Evolutionary conservation across 2,113 vertebrate genomes (phyloP).

Genomic region (Zootoca vivipara): DNA sequence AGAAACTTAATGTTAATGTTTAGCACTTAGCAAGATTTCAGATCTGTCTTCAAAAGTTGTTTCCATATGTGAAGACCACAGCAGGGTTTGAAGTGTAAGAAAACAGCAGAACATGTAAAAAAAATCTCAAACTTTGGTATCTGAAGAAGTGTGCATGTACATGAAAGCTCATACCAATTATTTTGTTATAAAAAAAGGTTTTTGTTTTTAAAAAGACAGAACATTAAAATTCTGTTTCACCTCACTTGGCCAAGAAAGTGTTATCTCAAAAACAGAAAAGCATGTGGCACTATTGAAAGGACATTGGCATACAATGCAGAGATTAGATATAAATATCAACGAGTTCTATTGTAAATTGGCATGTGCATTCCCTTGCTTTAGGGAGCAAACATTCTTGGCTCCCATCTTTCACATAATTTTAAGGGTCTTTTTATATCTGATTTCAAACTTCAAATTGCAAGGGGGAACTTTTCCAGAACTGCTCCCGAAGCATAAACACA

Average conservation of each 20-base stretch:
- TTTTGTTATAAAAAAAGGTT: too few relatives aligned
- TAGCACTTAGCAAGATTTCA: too few relatives aligned
- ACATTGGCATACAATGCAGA: not conserved
- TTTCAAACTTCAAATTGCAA: constrained; percentile 17
- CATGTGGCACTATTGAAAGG: not conserved
- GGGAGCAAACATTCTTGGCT: not conserved
- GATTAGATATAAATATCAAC: not conserved
- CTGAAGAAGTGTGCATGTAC: too few relatives aligned
- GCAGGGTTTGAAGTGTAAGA: too few relatives aligned
- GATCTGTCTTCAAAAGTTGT: too few relatives aligned
- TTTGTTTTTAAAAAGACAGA: too few relatives aligned
- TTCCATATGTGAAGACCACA: too few relatives aligned
- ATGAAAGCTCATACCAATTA: too few relatives aligned
- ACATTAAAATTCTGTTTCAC: not conserved
- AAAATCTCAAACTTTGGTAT: too few relatives aligned
- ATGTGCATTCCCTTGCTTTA: not conserved
- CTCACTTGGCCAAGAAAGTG: not conserved
- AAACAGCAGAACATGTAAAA: too few relatives aligned
- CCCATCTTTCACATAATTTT: not conserved
- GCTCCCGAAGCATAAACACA: not conserved
- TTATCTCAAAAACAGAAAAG: too few relatives aligned
- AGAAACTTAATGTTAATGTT: too few relatives aligned
- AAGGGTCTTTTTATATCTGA: not conserved
- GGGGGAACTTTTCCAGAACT: not conserved
- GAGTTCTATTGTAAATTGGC: not conserved